A percentile compares a stretch with the other conserved stretches of the same genome.
These are phyloP conservation scores for Dromiciops gliroides DNA, from an alignment of 2,113 vertebrate genomes.

Conservation along the genomic window DNA sequence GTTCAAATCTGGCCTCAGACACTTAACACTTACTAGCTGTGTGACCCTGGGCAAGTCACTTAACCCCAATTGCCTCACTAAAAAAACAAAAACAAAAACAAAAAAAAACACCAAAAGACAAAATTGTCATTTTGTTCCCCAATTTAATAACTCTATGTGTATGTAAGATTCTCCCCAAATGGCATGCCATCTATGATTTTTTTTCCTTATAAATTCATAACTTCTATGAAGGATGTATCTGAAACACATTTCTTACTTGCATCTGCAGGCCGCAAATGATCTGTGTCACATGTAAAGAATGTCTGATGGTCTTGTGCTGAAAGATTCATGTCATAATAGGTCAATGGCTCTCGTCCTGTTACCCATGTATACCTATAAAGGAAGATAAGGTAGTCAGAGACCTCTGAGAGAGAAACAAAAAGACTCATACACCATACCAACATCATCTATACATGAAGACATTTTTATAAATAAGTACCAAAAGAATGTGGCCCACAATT, in stretches of 20 bases:
- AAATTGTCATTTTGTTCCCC: neutral
- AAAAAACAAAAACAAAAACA: no score
- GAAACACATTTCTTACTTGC: conserved; percentile 89
- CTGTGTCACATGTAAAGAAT: conserved; percentile 98
- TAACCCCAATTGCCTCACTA: no score
- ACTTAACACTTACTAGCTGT: no score
- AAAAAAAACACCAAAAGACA: neutral
- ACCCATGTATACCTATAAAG: conserved; percentile 95
- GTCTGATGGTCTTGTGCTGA: conserved; percentile 99
- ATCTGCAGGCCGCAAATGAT: conserved; percentile 95
- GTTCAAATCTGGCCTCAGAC: no score
- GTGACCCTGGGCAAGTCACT: no score
- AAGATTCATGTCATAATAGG: conserved; percentile 99
- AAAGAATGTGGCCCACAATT: neutral
- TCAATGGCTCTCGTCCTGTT: conserved; percentile 96
- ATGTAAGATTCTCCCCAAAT: neutral
- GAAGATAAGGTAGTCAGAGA: conserved; percentile 50
- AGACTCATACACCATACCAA: conserved; percentile 48
- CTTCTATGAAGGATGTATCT: conserved; percentile 2
- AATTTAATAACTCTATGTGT: neutral
- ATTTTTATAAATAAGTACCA: conserved; percentile 17
- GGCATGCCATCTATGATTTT: neutral
- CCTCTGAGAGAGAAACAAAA: conserved; percentile 31
- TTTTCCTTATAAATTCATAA: neutral
- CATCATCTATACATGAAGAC: conserved; percentile 16